Evolutionary conservation across 2,113 vertebrate species (phyloP).

Genomic region (Sinocyclocheilus grahami): DNA sequence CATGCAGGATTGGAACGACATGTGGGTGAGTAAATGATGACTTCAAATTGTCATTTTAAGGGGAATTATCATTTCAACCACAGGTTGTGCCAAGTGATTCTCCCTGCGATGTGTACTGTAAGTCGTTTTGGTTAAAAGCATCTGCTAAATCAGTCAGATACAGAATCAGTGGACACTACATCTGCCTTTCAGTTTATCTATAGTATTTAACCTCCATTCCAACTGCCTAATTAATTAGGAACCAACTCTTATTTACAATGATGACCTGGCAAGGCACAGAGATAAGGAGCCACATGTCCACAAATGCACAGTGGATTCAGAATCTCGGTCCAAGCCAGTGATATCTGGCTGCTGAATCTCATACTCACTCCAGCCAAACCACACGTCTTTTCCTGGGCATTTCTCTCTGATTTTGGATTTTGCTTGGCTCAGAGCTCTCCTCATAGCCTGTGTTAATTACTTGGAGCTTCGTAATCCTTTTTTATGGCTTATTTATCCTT

Average conservation of each 20-base stretch:
- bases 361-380: constrained; percentile 49
- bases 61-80: neutral
- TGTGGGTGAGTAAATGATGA: neutral
- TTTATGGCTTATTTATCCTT: constrained; percentile 63
- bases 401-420: constrained; percentile 57
- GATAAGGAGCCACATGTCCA: constrained; percentile 37
- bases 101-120: neutral
- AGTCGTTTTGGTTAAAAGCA: constrained; percentile 13
- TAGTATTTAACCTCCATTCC: constrained; percentile 19
- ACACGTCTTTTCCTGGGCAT: constrained; percentile 54
- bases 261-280: constrained; percentile 7
- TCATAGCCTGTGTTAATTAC: constrained; percentile 45
- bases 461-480: constrained; percentile 56
- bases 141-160: constrained; percentile 8
- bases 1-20: neutral
- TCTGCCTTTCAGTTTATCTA: constrained; percentile 17
- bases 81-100: neutral
- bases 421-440: constrained; percentile 60
- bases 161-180: constrained; percentile 1
- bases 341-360: constrained; percentile 61
- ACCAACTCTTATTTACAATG: constrained; percentile 30
- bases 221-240: constrained; percentile 35
- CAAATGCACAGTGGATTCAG: constrained; percentile 27
- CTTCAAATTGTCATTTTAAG: neutral
- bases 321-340: constrained; percentile 49